A percentile compares a stretch with the other conserved stretches of the same genome.
phyloP scores from a whole-genome alignment of 2,888 invertebrate species.

The Alloplasta piceator region DNA sequence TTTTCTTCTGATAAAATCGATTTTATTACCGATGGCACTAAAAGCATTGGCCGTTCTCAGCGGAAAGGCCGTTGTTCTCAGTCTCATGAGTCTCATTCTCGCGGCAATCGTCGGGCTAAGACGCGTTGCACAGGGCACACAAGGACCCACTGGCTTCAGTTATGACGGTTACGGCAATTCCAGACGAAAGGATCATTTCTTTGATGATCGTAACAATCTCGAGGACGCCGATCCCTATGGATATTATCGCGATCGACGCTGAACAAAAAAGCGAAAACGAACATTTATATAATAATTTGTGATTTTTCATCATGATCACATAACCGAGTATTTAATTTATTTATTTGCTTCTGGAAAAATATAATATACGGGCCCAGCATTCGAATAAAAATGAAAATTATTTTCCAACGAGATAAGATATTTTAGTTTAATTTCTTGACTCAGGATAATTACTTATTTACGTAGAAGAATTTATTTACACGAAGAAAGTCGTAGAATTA shows the following conservation, averaged over 20 bases:
- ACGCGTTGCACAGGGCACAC: slow-evolving; percentile 82
- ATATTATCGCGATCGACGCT: slow-evolving; percentile 77
- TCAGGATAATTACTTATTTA: too few species aligned
- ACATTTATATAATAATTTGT: background rate
- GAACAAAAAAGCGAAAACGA: slow-evolving; percentile 63
- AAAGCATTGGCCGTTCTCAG: slow-evolving; percentile 89
- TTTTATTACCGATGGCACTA: slow-evolving; percentile 88
- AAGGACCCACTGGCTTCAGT: slow-evolving; percentile 52
- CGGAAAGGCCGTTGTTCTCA: slow-evolving; percentile 85
- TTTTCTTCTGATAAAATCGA: slow-evolving; percentile 87
- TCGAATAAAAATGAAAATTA: too few species aligned
- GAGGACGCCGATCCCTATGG: slow-evolving; percentile 77
- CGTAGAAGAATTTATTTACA: too few species aligned
- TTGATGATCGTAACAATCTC: slow-evolving; percentile 69
- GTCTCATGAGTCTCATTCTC: slow-evolving; percentile 85
- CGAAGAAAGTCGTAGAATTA: too few species aligned
- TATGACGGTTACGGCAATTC: slow-evolving; percentile 73
- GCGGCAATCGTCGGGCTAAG: slow-evolving; percentile 87
- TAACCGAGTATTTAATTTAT: background rate
- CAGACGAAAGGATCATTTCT: slow-evolving; percentile 76
- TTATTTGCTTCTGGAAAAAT: background rate
- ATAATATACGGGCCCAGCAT: too few species aligned
- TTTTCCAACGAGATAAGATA: too few species aligned
- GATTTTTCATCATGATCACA: background rate
- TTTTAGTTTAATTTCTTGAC: too few species aligned